Percentiles rank a stretch among this genome's conserved stretches.
Conservation (phyloP, 2,888 invertebrate genomes). For the Euzetes globulus region DNA sequence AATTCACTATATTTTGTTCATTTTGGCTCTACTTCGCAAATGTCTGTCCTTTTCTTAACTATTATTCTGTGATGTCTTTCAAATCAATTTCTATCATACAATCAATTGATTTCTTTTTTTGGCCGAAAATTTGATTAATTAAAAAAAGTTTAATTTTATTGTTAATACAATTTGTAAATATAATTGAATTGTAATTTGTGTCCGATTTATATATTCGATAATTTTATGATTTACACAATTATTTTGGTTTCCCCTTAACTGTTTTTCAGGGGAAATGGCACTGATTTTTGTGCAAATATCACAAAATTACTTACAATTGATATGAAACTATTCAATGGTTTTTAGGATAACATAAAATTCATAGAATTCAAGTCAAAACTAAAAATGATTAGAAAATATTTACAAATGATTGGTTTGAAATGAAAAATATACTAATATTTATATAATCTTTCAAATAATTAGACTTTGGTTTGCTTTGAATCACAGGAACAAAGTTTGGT, state of each 20-base stretch:
- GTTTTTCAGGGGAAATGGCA: not conserved
- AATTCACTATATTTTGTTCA: not conserved
- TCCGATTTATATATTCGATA: not conserved
- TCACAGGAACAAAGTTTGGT: slow-evolving; percentile 7
- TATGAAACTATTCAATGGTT: not conserved
- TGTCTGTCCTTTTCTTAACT: too few relatives aligned
- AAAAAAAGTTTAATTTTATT: not conserved
- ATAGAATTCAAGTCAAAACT: not conserved
- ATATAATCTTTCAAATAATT: not conserved
- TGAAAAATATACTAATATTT: not conserved
- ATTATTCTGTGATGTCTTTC: not conserved
- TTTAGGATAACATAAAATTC: not conserved
- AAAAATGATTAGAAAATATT: not conserved
- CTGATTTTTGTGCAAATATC: not conserved
- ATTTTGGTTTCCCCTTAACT: too few relatives aligned
- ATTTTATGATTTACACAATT: too few relatives aligned
- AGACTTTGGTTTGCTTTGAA: not conserved
- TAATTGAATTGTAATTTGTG: not conserved
- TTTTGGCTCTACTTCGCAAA: not conserved
- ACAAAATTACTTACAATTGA: not conserved
- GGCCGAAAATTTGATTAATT: not conserved
- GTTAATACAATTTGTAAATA: not conserved
- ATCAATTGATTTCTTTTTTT: not conserved
- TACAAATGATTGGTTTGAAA: not conserved
- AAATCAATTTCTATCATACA: not conserved